Conservation (phyloP, 2,888 invertebrate genomes). For the Chymomyza caudatula region DNA sequence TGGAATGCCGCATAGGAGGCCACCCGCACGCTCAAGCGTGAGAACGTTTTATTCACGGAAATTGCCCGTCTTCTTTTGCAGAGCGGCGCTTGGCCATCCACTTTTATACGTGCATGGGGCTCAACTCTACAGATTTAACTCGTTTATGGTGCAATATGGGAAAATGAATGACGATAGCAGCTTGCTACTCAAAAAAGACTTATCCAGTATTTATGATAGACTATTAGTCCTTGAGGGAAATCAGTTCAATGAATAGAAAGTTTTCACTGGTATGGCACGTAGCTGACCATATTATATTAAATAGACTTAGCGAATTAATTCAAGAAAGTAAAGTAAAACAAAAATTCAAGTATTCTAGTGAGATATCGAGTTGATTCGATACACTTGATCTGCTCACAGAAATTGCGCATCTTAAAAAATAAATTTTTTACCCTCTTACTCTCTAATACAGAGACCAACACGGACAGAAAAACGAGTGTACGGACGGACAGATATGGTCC, state of each 20-base stretch:
- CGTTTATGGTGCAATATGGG: conserved; percentile 35
- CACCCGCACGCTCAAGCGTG: conserved; percentile 60
- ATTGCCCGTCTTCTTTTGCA: conserved; percentile 4
- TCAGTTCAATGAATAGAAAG: background rate
- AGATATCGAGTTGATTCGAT: too few species aligned
- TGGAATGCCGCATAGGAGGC: conserved; percentile 34
- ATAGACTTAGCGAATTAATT: too few species aligned
- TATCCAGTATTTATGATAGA: conserved; percentile 42
- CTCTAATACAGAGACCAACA: too few species aligned
- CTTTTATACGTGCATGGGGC: conserved; percentile 7
- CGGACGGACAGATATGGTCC: too few species aligned
- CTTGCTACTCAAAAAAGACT: conserved; percentile 29
- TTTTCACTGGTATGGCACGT: background rate
- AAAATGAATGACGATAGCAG: conserved; percentile 23
- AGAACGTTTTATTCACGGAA: conserved; percentile 57
- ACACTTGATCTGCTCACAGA: too few species aligned
- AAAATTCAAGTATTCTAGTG: too few species aligned
- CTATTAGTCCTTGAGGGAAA: conserved; percentile 27
- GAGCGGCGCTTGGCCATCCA: conserved; percentile 2
- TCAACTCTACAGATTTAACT: conserved; percentile 30
- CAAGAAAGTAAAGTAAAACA: background rate
- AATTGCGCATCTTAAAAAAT: too few species aligned
- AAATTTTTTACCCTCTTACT: too few species aligned
- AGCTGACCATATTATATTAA: background rate
- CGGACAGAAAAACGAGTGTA: too few species aligned